Evolutionary conservation across 2,888 invertebrate species (phyloP).

Genomic region (Caenorhabditis afra): DNA sequence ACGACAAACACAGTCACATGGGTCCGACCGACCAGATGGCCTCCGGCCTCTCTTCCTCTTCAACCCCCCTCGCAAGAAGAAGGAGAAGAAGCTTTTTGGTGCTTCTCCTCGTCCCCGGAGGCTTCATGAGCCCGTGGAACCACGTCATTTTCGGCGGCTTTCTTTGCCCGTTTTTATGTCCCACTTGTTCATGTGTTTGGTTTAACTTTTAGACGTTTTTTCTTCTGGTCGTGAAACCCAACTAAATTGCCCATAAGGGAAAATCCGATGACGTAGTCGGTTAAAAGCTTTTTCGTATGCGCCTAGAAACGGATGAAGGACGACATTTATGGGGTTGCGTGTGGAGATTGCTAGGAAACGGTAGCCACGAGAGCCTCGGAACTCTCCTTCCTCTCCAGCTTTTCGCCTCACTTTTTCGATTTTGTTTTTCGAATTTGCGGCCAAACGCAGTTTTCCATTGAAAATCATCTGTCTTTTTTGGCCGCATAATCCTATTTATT

Average conservation of each 20-base stretch:
- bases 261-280: too few relatives aligned
- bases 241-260: too few relatives aligned
- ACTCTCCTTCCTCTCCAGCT: too few relatives aligned
- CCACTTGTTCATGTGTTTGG: not conserved
- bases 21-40: conserved; percentile 41
- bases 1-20: conserved; percentile 43
- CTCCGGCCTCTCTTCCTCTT: conserved; percentile 7
- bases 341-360: too few relatives aligned
- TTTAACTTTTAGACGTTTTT: too few relatives aligned
- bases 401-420: not conserved
- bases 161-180: not conserved
- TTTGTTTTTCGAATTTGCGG: not conserved
- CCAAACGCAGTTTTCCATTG: not conserved
- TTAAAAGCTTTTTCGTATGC: too few relatives aligned
- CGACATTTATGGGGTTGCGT: too few relatives aligned
- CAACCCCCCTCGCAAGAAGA: conserved; percentile 7
- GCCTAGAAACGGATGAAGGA: too few relatives aligned
- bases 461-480: not conserved
- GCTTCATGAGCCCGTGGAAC: not conserved
- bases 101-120: conserved; percentile 19
- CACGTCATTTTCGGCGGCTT: conserved; percentile 26
- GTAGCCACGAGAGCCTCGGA: too few relatives aligned
- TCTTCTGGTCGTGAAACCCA: too few relatives aligned
- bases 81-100: conserved; percentile 19
- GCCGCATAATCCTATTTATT: conserved; percentile 16